Evolutionary conservation across 2,113 vertebrate genomes (phyloP).

Genomic region (Microcebus griseorufus): DNA sequence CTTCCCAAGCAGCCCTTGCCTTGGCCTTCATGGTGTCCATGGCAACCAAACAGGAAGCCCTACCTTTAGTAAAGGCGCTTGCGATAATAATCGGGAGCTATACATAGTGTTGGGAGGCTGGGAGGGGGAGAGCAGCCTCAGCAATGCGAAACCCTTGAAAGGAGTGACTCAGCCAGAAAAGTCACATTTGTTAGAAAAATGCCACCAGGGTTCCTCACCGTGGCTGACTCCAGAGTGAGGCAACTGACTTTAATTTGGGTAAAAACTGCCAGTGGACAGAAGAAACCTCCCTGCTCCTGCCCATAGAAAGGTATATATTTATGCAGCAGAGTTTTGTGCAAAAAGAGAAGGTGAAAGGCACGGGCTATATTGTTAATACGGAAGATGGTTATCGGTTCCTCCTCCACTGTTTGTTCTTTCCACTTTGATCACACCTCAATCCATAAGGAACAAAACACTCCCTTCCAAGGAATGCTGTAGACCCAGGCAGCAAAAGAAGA

Average conservation of each 20-base stretch:
- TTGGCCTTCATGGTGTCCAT: constrained; percentile 66
- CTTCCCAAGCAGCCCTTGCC: constrained; percentile 6
- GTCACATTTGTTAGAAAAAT: constrained; percentile 44
- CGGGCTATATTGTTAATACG: not conserved
- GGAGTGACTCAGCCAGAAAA: constrained; percentile 74
- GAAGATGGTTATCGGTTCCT: not conserved
- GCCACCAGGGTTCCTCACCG: not conserved
- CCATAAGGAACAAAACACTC: not conserved
- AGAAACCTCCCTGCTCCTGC: not conserved
- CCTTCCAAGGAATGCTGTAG: not conserved
- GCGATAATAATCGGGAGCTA: constrained; percentile 44
- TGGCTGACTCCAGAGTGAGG: not conserved
- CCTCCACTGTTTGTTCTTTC: not conserved
- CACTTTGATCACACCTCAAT: not conserved
- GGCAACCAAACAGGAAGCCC: constrained; percentile 64
- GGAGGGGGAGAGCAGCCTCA: not conserved
- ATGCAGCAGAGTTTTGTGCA: not conserved
- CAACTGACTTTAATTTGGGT: not conserved
- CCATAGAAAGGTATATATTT: not conserved
- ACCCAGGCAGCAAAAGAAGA: not conserved
- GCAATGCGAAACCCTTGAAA: constrained; percentile 32
- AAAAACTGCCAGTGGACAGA: not conserved
- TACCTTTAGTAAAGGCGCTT: constrained; percentile 62
- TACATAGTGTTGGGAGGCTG: not conserved
- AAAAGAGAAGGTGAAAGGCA: not conserved